Conservation (phyloP, 1,140 invertebrate genomes). For the Homarus americanus region DNA sequence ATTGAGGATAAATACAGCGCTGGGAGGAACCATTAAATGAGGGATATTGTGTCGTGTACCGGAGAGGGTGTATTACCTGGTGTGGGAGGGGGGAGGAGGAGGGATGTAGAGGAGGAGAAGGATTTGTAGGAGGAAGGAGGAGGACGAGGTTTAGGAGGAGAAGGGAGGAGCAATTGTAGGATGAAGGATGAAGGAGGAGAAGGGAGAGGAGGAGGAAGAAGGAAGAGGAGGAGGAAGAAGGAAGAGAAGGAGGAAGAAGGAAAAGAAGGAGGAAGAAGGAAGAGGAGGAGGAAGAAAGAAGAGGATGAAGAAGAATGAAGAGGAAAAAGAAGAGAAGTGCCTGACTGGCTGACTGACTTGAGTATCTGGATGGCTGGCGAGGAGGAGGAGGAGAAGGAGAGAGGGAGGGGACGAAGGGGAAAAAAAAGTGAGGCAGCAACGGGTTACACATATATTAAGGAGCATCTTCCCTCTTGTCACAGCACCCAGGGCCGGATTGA, state of each 20-base stretch:
- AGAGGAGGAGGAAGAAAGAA: not conserved
- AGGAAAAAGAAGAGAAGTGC: not conserved
- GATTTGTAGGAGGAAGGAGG: conserved; percentile 7
- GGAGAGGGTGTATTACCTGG: not conserved
- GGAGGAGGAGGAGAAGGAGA: not conserved
- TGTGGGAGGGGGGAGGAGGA: conserved; percentile 16
- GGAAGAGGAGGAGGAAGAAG: not conserved
- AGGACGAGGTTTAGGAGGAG: not conserved
- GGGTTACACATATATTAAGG: too few relatives aligned
- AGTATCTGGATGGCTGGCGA: not conserved
- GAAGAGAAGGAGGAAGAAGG: not conserved
- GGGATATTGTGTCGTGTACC: too few relatives aligned
- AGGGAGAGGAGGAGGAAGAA: not conserved
- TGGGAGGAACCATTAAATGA: not conserved
- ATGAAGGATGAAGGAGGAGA: conserved; percentile 2
- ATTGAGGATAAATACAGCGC: conserved; percentile 47
- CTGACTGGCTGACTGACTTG: too few relatives aligned
- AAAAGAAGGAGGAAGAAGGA: not conserved
- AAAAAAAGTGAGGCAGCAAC: too few relatives aligned
- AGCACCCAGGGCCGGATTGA: too few relatives aligned
- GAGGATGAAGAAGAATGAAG: not conserved
- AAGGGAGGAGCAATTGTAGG: not conserved
- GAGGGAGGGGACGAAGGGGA: not conserved
- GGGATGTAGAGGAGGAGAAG: not conserved
- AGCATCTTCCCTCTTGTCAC: too few relatives aligned